phyloP scores from a whole-genome alignment of 2,888 invertebrate species.

The Tethea ocularis region DNA sequence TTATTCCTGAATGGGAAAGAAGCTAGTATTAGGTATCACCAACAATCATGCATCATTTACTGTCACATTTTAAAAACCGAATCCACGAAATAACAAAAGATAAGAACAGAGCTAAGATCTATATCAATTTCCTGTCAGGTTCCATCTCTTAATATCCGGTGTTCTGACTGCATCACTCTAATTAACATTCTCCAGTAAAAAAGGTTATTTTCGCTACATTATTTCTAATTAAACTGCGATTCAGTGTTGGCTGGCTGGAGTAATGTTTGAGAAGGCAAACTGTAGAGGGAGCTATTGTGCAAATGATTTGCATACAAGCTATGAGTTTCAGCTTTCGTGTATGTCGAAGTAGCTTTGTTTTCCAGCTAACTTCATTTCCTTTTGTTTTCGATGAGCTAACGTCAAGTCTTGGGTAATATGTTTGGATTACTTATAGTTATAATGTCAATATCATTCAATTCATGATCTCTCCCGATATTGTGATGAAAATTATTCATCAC shows the following conservation, averaged over 20 bases:
- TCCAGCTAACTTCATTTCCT: background rate
- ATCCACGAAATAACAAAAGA: no score
- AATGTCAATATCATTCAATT: no score
- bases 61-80: no score
- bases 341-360: no score
- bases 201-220: constrained; percentile 31
- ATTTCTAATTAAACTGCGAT: constrained; percentile 35
- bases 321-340: background rate
- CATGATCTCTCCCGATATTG: no score
- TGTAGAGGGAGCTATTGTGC: background rate
- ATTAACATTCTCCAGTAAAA: constrained; percentile 27
- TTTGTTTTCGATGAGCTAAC: constrained; percentile 1
- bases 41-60: no score
- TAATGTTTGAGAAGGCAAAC: background rate
- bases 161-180: constrained; percentile 26
- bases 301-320: background rate
- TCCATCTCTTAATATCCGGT: constrained; percentile 14
- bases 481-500: no score
- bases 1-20: no score
- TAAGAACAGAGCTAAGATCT: background rate
- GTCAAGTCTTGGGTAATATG: no score
- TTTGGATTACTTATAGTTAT: no score
- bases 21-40: no score
- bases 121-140: constrained; percentile 8
- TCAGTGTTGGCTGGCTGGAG: background rate